Evolutionary conservation across 2,888 invertebrate genomes (phyloP).

Genomic region (Euplagia quadripunctaria): DNA sequence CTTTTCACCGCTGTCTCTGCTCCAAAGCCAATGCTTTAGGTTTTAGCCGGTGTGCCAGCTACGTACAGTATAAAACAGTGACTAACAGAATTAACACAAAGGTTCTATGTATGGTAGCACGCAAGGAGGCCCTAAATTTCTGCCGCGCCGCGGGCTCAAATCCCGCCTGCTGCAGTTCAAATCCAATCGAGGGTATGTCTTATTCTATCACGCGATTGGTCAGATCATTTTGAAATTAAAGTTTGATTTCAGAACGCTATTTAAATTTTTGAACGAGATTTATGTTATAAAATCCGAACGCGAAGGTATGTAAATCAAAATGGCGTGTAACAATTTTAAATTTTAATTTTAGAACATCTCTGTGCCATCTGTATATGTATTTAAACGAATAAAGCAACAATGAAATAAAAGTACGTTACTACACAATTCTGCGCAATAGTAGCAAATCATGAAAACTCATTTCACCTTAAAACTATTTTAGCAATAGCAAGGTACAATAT

Average conservation of each 20-base stretch:
- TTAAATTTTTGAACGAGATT: not conserved
- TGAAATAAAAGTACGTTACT: constrained; percentile 9
- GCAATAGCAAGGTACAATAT: not conserved
- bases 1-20: constrained; percentile 6
- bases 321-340: not conserved
- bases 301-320: not conserved
- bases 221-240: constrained; percentile 63
- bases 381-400: not conserved
- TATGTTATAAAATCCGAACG: not conserved
- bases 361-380: not conserved
- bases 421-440: not conserved
- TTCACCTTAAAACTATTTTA: not conserved
- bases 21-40: constrained; percentile 22
- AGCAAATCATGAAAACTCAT: not conserved
- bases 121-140: constrained; percentile 95
- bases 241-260: constrained; percentile 10
- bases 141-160: constrained; percentile 96
- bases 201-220: constrained; percentile 68
- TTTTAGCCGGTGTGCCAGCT: constrained; percentile 18
- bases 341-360: constrained; percentile 7
- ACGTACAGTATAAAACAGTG: constrained; percentile 23
- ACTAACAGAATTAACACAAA: constrained; percentile 58
- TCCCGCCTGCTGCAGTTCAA: constrained; percentile 96
- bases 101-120: constrained; percentile 74
- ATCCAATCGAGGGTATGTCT: constrained; percentile 95